Percentiles rank a stretch among this genome's conserved stretches.
These are phyloP conservation scores for Bos indicus DNA, from an alignment of 2,113 vertebrate genomes.

Conservation along the genomic window DNA sequence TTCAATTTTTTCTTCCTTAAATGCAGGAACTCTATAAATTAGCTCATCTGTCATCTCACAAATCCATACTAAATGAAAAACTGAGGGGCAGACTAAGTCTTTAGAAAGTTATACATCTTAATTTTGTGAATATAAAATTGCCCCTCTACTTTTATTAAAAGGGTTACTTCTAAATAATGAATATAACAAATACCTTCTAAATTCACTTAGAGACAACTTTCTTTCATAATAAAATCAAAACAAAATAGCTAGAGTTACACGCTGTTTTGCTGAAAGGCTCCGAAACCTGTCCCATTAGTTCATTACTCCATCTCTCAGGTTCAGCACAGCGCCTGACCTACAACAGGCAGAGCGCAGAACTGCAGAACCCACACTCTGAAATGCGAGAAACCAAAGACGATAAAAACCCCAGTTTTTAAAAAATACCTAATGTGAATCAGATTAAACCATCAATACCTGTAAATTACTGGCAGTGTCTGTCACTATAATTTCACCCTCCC, in stretches of 20 bases:
- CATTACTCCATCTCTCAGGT: not conserved
- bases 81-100: not conserved
- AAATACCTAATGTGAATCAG: not conserved
- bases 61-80: constrained; percentile 14
- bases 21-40: not conserved
- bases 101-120: not conserved
- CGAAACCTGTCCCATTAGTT: not conserved
- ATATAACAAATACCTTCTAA: not conserved
- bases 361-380: not conserved
- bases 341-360: not conserved
- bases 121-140: not conserved
- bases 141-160: not conserved
- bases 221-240: not conserved
- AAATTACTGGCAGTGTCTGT: not conserved
- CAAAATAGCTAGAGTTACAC: not conserved
- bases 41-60: not conserved
- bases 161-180: not conserved
- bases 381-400: not conserved
- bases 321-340: not conserved
- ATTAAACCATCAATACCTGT: not conserved
- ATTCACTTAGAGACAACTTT: not conserved
- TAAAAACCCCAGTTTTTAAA: not conserved
- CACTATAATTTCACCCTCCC: not conserved
- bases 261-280: not conserved
- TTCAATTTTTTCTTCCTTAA: not conserved